Evolutionary conservation across 2,797 vertebrate genomes (phyloP).

Genomic region (Choloepus didactylus): DNA sequence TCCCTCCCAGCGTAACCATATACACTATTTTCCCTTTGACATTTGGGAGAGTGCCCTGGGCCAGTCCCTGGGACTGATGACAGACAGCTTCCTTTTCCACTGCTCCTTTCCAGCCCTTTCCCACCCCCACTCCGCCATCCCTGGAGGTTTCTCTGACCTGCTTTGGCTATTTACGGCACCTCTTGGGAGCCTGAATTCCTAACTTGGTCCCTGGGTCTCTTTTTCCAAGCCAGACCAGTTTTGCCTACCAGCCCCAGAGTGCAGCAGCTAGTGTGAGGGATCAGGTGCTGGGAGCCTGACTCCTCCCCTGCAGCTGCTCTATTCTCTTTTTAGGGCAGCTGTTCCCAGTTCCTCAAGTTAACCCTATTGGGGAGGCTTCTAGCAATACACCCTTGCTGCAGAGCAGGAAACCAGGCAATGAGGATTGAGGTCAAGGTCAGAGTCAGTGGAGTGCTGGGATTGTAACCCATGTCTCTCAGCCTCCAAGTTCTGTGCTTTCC

Average conservation of each 20-base stretch:
- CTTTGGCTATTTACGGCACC: conserved; percentile 87
- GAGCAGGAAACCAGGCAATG: background rate
- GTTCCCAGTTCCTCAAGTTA: background rate
- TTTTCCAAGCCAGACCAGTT: conserved; percentile 72
- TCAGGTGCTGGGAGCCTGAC: conserved; percentile 75
- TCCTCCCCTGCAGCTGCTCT: conserved; percentile 83
- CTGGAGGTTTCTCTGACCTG: conserved; percentile 75
- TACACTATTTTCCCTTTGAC: conserved; percentile 76
- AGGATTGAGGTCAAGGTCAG: conserved; percentile 7
- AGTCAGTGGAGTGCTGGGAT: background rate
- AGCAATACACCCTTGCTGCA: background rate
- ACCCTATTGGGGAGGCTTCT: background rate
- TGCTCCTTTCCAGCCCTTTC: background rate
- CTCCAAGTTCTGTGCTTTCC: conserved; percentile 25
- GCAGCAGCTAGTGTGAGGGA: conserved; percentile 88
- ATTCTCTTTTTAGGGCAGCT: conserved; percentile 84
- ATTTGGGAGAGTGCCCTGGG: conserved; percentile 75
- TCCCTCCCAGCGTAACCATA: background rate
- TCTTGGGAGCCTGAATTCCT: conserved; percentile 72
- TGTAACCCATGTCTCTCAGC: background rate
- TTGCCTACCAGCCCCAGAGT: conserved; percentile 53
- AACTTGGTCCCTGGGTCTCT: conserved; percentile 73
- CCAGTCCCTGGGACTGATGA: conserved; percentile 79
- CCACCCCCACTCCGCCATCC: background rate
- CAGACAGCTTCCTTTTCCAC: conserved; percentile 81